These are phyloP conservation scores for Escarpia spicata DNA, from an alignment of 2,888 invertebrate genomes.

Conservation along the genomic window DNA sequence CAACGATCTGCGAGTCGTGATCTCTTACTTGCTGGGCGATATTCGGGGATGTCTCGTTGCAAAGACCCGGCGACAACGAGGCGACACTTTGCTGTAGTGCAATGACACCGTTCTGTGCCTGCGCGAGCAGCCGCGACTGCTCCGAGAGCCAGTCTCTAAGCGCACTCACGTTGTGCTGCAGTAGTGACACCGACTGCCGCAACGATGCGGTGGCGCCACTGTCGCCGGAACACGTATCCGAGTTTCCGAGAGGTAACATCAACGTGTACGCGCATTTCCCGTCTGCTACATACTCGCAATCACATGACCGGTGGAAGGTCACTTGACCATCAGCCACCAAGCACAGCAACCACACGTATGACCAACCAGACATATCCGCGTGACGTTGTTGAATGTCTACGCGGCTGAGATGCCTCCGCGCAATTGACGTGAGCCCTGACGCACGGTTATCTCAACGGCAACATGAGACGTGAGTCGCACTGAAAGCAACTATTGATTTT, in stretches of 20 bases:
- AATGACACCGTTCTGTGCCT: not conserved
- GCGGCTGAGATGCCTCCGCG: not conserved
- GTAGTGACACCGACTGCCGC: not conserved
- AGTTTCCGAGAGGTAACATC: slow-evolving; percentile 30
- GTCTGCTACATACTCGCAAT: slow-evolving; percentile 38
- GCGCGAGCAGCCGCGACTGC: not conserved
- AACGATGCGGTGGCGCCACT: not conserved
- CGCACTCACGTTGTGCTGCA: not conserved
- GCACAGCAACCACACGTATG: not conserved
- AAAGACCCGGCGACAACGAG: not conserved
- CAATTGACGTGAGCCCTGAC: not conserved
- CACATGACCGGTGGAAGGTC: slow-evolving; percentile 38
- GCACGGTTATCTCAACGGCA: not conserved
- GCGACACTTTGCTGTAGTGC: not conserved
- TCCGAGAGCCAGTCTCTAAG: not conserved
- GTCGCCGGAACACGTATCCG: not conserved
- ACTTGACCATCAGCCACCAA: slow-evolving; percentile 28
- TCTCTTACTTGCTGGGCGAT: not conserved
- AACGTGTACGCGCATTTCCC: slow-evolving; percentile 42
- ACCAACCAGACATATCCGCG: not conserved
- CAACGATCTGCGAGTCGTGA: not conserved
- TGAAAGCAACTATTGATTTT: not conserved
- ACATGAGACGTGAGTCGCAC: not conserved
- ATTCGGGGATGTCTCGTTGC: not conserved
- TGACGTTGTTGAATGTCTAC: not conserved